A percentile compares a stretch with the other conserved stretches of the same genome.
Evolutionary conservation across 2,888 invertebrate genomes (phyloP).

Genomic region (Thereva unica): DNA sequence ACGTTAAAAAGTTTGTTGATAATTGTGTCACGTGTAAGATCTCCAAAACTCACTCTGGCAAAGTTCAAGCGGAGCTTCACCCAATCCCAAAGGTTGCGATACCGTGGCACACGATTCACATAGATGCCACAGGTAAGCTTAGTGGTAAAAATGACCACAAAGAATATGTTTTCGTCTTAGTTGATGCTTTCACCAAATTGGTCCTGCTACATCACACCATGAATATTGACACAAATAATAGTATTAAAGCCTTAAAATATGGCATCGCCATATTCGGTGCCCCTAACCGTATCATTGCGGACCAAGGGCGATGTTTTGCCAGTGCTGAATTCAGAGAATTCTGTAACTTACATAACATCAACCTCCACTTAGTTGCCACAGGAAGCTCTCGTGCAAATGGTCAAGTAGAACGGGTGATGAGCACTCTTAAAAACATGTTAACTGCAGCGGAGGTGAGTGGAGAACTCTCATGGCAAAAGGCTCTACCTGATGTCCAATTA

Average conservation of each 20-base stretch:
- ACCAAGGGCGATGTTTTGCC: conserved; percentile 12
- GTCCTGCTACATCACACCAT: background rate
- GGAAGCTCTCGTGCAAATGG: background rate
- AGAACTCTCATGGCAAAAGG: conserved; percentile 1
- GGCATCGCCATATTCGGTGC: background rate
- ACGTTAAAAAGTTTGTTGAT: conserved; percentile 50
- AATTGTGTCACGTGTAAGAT: conserved; percentile 5
- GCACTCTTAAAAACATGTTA: conserved; percentile 5
- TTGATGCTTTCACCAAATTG: conserved; percentile 17
- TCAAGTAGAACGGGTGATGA: conserved; percentile 10
- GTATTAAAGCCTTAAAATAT: background rate
- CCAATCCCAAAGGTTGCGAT: conserved; percentile 1
- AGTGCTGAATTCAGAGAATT: background rate
- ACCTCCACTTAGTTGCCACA: background rate
- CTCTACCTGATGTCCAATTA: background rate
- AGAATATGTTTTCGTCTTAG: background rate
- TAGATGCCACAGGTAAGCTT: background rate
- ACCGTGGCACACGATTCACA: conserved; percentile 5
- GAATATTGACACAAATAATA: background rate
- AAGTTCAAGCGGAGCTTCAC: conserved; percentile 47
- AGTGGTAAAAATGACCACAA: background rate
- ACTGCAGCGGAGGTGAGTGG: background rate
- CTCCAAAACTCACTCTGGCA: conserved; percentile 36
- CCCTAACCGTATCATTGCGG: background rate
- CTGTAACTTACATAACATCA: background rate